phyloP scores from a whole-genome alignment of 1,140 invertebrate species.

The Drosophila ambigua region DNA sequence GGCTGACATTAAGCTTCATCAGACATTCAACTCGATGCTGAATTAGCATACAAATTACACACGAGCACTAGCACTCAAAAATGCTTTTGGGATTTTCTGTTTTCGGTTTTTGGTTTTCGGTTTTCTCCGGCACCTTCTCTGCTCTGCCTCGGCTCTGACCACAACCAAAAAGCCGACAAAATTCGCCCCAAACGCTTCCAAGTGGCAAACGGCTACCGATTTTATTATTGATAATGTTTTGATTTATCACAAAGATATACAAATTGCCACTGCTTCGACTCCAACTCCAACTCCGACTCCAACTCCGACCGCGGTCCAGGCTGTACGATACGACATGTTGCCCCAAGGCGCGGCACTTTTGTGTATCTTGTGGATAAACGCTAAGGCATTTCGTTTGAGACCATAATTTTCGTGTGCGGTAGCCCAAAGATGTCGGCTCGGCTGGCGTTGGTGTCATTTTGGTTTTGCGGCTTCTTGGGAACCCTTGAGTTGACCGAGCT shows the following conservation, averaged over 20 bases:
- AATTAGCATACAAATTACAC: conserved; percentile 81
- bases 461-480: conserved; percentile 36
- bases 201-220: conserved; percentile 81
- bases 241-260: conserved; percentile 80
- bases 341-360: conserved; percentile 59
- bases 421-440: conserved; percentile 33
- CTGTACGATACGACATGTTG: conserved; percentile 31
- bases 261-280: conserved; percentile 60
- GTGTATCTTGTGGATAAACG: conserved; percentile 37
- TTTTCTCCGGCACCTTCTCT: neutral
- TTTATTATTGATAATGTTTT: conserved; percentile 82
- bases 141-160: conserved; percentile 30
- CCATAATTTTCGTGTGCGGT: conserved; percentile 57
- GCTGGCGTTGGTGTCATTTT: conserved; percentile 52
- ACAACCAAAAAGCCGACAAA: conserved; percentile 71
- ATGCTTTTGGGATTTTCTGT: conserved; percentile 20
- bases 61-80: conserved; percentile 74
- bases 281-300: neutral
- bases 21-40: conserved; percentile 65
- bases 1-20: conserved; percentile 71
- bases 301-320: conserved; percentile 24
- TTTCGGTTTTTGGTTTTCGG: conserved; percentile 18
- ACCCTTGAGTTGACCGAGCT: conserved; percentile 24
- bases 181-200: conserved; percentile 58
- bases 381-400: conserved; percentile 30